Evolutionary conservation across 2,113 vertebrate genomes (phyloP).

Genomic region (Rhinogobius similis): DNA sequence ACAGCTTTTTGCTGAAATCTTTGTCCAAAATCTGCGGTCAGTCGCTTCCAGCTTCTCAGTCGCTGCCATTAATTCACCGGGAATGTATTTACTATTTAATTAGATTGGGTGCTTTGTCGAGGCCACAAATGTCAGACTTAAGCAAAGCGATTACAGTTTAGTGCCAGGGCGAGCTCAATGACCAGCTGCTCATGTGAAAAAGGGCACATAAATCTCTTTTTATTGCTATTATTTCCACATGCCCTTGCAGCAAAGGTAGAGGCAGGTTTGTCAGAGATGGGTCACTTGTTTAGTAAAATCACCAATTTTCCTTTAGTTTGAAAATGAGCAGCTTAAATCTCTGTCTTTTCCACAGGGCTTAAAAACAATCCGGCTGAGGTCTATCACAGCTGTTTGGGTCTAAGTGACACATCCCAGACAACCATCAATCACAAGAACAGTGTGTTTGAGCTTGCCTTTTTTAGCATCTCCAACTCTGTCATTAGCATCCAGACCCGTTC

Average conservation of each 20-base stretch:
- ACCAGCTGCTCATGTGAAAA: neutral
- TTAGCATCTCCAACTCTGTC: neutral
- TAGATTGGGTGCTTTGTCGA: neutral
- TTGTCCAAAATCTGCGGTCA: too few relatives aligned
- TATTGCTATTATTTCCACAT: neutral
- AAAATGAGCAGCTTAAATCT: neutral
- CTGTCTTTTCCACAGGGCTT: too few relatives aligned
- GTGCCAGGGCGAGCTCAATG: neutral
- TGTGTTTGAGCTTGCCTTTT: neutral
- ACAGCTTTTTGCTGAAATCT: neutral
- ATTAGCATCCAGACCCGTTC: neutral
- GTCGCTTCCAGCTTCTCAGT: neutral
- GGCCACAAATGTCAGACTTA: conserved; percentile 2
- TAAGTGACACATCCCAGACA: neutral
- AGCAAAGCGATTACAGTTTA: neutral
- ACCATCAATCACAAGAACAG: neutral
- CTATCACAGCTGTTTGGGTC: neutral
- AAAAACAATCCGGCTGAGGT: neutral
- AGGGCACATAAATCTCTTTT: neutral
- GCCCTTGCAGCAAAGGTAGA: neutral
- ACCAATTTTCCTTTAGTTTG: neutral
- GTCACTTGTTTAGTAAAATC: neutral
- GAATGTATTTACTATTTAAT: conserved; percentile 1
- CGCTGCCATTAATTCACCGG: neutral
- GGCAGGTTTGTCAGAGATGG: neutral